phyloP scores from a whole-genome alignment of 2,113 vertebrate genomes.

The Pterocles gutturalis region DNA sequence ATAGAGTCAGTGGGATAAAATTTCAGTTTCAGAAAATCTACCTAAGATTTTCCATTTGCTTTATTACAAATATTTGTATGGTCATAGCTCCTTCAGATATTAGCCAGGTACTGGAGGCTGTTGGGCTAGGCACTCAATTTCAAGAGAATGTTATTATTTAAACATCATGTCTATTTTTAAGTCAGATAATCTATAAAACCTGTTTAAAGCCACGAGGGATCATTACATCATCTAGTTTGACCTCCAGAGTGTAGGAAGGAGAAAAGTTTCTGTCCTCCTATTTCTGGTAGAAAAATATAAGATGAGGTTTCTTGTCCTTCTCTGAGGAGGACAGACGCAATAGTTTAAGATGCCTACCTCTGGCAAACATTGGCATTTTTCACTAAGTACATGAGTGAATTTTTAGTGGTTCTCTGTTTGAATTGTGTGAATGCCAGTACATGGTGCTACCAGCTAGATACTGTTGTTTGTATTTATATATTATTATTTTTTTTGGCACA shows the following conservation, averaged over 20 bases:
- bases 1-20: not conserved
- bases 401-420: not conserved
- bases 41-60: not conserved
- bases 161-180: conserved; percentile 26
- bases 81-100: not conserved
- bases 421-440: not conserved
- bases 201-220: not conserved
- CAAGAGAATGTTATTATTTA: conserved; percentile 4
- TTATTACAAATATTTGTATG: not conserved
- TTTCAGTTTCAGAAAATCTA: not conserved
- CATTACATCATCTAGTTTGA: not conserved
- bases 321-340: not conserved
- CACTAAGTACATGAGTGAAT: not conserved
- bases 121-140: not conserved
- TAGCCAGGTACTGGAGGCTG: not conserved
- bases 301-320: not conserved
- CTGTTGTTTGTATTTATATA: not conserved
- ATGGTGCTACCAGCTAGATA: not conserved
- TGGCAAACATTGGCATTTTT: not conserved
- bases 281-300: conserved; percentile 4
- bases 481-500: not conserved
- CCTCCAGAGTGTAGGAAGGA: not conserved
- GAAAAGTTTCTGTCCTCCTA: not conserved
- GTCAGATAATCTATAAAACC: conserved; percentile 20
- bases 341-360: not conserved